Evolutionary conservation across 2,113 vertebrate species (phyloP).

Genomic region (Nothobranchius kuhntae): DNA sequence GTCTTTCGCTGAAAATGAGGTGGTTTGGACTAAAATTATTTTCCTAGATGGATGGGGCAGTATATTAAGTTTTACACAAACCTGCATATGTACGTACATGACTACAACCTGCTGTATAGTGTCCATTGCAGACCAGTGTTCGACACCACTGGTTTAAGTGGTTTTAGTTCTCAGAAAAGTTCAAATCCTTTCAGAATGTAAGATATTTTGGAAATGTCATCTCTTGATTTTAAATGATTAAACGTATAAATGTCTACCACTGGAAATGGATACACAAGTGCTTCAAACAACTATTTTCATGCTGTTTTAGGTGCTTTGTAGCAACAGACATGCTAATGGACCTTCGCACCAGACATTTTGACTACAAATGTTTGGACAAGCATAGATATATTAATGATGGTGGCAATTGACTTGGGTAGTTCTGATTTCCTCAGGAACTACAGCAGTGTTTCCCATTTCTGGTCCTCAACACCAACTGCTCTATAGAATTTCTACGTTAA

Average conservation of each 20-base stretch:
- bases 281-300: conserved; percentile 60
- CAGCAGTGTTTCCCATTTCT: too few species aligned
- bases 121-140: too few species aligned
- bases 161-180: background rate
- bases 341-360: background rate
- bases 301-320: conserved; percentile 44
- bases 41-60: too few species aligned
- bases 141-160: too few species aligned
- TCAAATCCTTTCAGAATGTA: background rate
- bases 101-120: too few species aligned
- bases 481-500: too few species aligned
- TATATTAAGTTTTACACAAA: too few species aligned
- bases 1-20: too few species aligned
- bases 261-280: conserved; percentile 61
- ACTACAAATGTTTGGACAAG: background rate
- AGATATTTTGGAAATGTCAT: background rate
- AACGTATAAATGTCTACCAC: background rate
- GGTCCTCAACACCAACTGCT: too few species aligned
- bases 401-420: background rate
- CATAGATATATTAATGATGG: background rate
- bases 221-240: background rate
- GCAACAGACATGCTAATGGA: conserved; percentile 37
- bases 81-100: too few species aligned
- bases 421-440: background rate
- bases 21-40: too few species aligned